These are phyloP conservation scores for Parnassius smintheus DNA, from an alignment of 2,888 invertebrate genomes.

Conservation along the genomic window DNA sequence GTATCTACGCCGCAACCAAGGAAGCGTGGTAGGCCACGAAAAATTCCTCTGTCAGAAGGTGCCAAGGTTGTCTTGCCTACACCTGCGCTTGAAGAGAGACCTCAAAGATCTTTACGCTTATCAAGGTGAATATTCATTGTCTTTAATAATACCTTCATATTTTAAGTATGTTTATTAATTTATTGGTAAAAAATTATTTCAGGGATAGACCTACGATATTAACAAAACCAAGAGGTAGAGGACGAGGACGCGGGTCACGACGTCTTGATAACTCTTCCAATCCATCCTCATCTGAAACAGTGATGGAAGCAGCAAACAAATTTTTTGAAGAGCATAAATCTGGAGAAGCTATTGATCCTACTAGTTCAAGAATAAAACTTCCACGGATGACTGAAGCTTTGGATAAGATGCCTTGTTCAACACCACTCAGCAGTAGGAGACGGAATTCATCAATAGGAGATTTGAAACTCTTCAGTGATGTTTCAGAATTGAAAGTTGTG, in stretches of 20 bases:
- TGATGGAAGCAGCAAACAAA: conserved; percentile 40
- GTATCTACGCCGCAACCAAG: conserved; percentile 69
- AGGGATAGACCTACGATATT: conserved; percentile 67
- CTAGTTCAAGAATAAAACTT: conserved; percentile 68
- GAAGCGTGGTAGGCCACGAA: conserved; percentile 74
- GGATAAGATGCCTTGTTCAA: conserved; percentile 62
- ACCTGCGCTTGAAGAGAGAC: conserved; percentile 71
- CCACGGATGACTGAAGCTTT: conserved; percentile 75
- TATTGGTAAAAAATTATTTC: conserved; percentile 34
- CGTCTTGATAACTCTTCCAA: conserved; percentile 38
- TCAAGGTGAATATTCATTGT: conserved; percentile 53
- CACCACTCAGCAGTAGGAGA: conserved; percentile 60
- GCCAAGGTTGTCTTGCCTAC: conserved; percentile 57
- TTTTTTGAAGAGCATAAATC: conserved; percentile 38
- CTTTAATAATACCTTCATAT: not conserved
- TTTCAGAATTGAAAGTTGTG: conserved; percentile 46
- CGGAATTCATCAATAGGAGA: conserved; percentile 46
- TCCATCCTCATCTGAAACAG: conserved; percentile 37
- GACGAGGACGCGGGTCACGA: conserved; percentile 60
- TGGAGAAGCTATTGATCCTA: conserved; percentile 59
- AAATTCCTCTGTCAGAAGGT: conserved; percentile 63
- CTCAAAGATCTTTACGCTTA: conserved; percentile 69
- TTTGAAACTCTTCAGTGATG: conserved; percentile 44
- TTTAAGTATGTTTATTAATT: not conserved
- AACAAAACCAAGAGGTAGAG: conserved; percentile 64